Percentiles rank a stretch among this genome's conserved stretches.
Conservation (phyloP, 1,140 invertebrate species). For the Gryllus bimaculatus region DNA sequence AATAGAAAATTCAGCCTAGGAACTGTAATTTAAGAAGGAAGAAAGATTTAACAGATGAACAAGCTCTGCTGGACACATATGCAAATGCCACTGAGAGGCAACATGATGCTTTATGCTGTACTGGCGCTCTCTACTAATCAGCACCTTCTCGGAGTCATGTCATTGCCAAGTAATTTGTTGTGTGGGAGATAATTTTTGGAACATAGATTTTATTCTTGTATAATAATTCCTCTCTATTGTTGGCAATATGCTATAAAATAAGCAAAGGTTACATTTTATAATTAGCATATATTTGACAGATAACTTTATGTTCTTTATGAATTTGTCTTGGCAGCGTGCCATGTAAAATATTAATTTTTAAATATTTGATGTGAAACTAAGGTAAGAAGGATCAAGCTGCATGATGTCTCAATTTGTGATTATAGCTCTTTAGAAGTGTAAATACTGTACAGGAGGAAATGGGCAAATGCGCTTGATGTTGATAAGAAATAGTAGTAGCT, state of each 20-base stretch:
- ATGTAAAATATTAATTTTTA: not conserved
- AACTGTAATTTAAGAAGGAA: too few species aligned
- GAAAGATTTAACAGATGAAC: too few species aligned
- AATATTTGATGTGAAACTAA: not conserved
- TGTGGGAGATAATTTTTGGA: not conserved
- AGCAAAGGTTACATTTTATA: not conserved
- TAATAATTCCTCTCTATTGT: not conserved
- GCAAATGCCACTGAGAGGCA: too few species aligned
- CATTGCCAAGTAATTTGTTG: not conserved
- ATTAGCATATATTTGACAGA: not conserved
- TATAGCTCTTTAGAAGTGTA: conserved; percentile 1
- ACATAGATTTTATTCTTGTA: not conserved
- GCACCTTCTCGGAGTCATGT: not conserved
- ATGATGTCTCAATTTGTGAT: not conserved
- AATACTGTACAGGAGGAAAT: not conserved
- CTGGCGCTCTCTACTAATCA: not conserved
- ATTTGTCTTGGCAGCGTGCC: not conserved
- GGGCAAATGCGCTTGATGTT: not conserved
- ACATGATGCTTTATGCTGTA: not conserved
- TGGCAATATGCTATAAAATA: not conserved
- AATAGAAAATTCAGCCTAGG: too few species aligned
- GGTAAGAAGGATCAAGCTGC: not conserved
- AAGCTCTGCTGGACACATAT: too few species aligned
- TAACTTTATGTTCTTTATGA: not conserved
- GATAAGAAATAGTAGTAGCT: not conserved